A percentile compares a stretch with the other conserved stretches of the same genome.
phyloP scores from a whole-genome alignment of 2,797 vertebrate species.

The Notolepis coatsorum region DNA sequence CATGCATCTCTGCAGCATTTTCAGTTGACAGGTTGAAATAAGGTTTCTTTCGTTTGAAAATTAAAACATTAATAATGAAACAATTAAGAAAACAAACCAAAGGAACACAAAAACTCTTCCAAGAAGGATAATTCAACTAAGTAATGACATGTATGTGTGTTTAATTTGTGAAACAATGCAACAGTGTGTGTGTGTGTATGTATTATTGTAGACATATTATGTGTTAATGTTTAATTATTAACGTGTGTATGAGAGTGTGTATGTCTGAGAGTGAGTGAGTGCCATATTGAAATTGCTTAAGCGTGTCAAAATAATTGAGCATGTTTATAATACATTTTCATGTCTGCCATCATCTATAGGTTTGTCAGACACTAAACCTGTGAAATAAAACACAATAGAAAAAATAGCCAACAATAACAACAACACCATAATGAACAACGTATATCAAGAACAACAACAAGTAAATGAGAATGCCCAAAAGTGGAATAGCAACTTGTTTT shows the following conservation, averaged over 20 bases:
- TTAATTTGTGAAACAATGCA: background rate
- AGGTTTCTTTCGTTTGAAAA: conserved; percentile 1
- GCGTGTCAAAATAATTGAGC: background rate
- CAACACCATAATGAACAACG: conserved; percentile 7
- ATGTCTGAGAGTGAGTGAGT: background rate
- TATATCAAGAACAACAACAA: conserved; percentile 20
- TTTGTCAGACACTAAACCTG: background rate
- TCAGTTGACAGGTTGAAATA: background rate
- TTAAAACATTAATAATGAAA: conserved; percentile 1
- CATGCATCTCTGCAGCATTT: conserved; percentile 3
- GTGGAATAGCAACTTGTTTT: conserved; percentile 58
- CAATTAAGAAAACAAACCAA: background rate
- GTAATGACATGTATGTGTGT: background rate
- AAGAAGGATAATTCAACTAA: background rate
- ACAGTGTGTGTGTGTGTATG: conserved; percentile 1
- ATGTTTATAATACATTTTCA: background rate
- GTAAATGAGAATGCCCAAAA: conserved; percentile 60
- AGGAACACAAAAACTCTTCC: background rate
- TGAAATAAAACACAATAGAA: background rate
- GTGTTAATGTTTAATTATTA: no score
- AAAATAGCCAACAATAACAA: conserved; percentile 9
- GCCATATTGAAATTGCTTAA: background rate
- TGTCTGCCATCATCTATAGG: no score
- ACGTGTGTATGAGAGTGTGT: conserved; percentile 10
- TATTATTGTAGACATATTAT: no score